phyloP scores from a whole-genome alignment of 2,113 vertebrate genomes.

The Pipra filicauda region DNA sequence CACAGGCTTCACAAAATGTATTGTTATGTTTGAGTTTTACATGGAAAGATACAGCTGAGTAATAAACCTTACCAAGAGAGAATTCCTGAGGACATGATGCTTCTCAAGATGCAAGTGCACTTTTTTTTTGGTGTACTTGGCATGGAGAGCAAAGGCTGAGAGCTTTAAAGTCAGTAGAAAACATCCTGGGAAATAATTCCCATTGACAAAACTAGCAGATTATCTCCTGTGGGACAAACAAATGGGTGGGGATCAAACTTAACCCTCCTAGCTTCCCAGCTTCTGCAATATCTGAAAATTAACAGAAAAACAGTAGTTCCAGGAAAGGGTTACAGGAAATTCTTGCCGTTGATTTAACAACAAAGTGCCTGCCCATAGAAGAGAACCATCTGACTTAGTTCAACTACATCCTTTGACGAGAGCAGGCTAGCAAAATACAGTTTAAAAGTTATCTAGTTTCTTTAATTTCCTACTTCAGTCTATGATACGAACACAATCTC shows the following conservation, averaged over 20 bases:
- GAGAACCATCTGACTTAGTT: not conserved
- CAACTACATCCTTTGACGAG: not conserved
- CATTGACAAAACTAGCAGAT: not conserved
- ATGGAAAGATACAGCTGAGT: not conserved
- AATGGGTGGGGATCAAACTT: not conserved
- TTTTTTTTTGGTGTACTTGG: not conserved
- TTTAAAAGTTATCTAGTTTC: not conserved
- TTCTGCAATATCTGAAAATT: not conserved
- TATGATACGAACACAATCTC: not conserved
- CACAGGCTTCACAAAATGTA: not conserved
- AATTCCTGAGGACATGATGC: not conserved
- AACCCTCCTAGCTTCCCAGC: not conserved
- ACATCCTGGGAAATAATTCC: conserved; percentile 1
- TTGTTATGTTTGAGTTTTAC: not conserved
- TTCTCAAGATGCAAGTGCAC: not conserved
- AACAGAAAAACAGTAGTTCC: not conserved
- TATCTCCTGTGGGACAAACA: not conserved
- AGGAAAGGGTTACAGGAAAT: not conserved
- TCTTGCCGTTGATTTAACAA: not conserved
- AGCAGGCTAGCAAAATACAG: not conserved
- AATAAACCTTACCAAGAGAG: not conserved
- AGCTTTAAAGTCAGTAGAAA: conserved; percentile 4
- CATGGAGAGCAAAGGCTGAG: not conserved
- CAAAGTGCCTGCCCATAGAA: not conserved
- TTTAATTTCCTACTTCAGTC: not conserved